phyloP scores from a whole-genome alignment of 2,113 vertebrate species.

The Cavia aperea region DNA sequence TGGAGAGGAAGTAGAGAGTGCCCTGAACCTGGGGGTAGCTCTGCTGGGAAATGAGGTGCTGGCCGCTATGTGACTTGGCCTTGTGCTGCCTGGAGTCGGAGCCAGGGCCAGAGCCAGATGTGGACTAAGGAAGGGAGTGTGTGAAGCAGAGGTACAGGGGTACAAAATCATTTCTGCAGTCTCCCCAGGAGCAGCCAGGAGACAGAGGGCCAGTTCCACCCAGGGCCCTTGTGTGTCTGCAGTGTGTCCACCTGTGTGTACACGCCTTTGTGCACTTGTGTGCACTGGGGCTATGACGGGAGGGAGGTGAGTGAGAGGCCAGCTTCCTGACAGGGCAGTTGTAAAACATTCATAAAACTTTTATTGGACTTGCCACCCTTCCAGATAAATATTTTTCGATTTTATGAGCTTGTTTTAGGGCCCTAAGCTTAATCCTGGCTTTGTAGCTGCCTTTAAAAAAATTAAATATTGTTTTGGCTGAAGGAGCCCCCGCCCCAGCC shows the following conservation, averaged over 20 bases:
- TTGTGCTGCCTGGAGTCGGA: background rate
- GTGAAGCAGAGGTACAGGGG: background rate
- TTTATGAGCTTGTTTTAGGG: slow-evolving; percentile 77
- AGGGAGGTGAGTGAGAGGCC: slow-evolving; percentile 72
- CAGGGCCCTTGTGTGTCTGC: background rate
- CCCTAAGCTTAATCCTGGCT: slow-evolving; percentile 74
- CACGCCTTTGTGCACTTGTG: background rate
- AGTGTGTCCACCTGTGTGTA: background rate
- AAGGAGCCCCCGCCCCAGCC: slow-evolving; percentile 28
- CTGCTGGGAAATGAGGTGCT: background rate
- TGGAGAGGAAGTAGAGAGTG: background rate
- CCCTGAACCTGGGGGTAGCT: background rate
- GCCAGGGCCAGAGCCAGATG: background rate
- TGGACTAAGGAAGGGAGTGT: background rate
- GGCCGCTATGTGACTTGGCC: background rate
- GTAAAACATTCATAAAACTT: slow-evolving; percentile 80
- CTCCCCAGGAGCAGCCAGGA: background rate
- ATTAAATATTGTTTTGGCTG: slow-evolving; percentile 71
- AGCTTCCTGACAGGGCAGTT: slow-evolving; percentile 73
- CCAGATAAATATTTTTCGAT: slow-evolving; percentile 78
- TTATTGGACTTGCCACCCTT: slow-evolving; percentile 80
- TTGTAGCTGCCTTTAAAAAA: slow-evolving; percentile 74
- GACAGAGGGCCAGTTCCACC: background rate
- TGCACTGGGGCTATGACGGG: slow-evolving; percentile 36
- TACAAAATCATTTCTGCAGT: background rate